These are phyloP conservation scores for Tetragnatha montana DNA, from an alignment of 2,888 invertebrate species.

Conservation along the genomic window DNA sequence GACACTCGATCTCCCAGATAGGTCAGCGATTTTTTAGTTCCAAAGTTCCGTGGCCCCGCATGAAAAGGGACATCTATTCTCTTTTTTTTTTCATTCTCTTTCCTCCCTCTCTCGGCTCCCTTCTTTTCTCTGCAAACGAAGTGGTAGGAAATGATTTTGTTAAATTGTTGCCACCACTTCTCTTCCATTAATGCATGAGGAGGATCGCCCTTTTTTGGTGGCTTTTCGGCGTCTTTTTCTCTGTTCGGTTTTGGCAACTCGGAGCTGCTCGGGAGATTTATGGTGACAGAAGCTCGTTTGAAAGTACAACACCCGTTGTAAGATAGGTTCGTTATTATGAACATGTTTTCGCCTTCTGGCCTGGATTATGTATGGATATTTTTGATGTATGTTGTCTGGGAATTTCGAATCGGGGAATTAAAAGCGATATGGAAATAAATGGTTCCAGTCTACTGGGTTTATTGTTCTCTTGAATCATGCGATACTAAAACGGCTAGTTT, in stretches of 20 bases:
- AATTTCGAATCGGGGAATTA: background rate
- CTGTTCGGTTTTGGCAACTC: background rate
- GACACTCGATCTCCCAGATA: conserved; percentile 26
- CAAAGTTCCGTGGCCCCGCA: background rate
- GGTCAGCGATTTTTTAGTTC: conserved; percentile 64
- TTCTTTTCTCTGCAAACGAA: background rate
- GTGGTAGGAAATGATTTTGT: conserved; percentile 54
- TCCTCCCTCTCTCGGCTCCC: background rate
- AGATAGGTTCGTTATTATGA: background rate
- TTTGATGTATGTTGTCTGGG: background rate
- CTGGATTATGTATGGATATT: background rate
- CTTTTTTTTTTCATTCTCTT: background rate
- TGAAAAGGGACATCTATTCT: background rate
- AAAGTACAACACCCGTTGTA: conserved; percentile 24
- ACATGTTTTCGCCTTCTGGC: background rate
- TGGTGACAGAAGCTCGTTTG: conserved; percentile 20
- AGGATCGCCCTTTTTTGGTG: background rate
- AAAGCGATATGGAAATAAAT: background rate
- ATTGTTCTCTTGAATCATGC: too few species aligned
- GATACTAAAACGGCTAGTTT: too few species aligned
- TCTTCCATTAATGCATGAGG: conserved; percentile 64
- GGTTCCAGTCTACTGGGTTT: background rate
- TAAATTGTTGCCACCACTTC: conserved; percentile 55
- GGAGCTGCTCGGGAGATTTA: conserved; percentile 11
- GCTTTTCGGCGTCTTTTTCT: conserved; percentile 20